Percentiles rank a stretch among this genome's conserved stretches.
These are phyloP conservation scores for Sinella curviseta DNA, from an alignment of 1,140 invertebrate genomes.

Conservation along the genomic window DNA sequence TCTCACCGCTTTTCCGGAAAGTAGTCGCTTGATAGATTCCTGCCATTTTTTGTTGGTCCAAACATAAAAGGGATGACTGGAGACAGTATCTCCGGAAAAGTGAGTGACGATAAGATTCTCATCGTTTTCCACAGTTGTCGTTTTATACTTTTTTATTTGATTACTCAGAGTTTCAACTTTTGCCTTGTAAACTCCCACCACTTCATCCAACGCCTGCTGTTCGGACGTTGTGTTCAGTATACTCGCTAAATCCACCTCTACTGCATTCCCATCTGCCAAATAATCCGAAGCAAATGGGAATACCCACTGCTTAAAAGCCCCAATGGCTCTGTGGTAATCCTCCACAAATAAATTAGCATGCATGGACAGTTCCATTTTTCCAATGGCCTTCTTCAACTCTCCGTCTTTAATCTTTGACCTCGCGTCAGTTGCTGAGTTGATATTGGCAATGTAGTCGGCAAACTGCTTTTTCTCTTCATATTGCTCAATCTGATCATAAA, in stretches of 20 bases:
- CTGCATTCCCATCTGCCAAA: not conserved
- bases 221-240: not conserved
- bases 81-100: not conserved
- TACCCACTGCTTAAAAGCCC: constrained; percentile 27
- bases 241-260: not conserved
- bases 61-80: constrained; percentile 23
- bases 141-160: not conserved
- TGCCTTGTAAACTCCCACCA: not conserved
- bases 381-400: not conserved
- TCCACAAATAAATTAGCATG: constrained; percentile 29
- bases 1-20: not conserved
- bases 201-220: not conserved
- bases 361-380: not conserved
- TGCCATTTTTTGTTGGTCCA: constrained; percentile 18
- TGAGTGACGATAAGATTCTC: not conserved
- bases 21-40: not conserved
- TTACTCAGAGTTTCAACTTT: not conserved
- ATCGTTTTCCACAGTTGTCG: not conserved
- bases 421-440: not conserved
- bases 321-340: constrained; percentile 4
- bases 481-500: not conserved
- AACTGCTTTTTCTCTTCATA: constrained; percentile 15
- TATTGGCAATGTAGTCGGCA: constrained; percentile 16
- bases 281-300: constrained; percentile 32
- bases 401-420: not conserved